Conservation (phyloP, 2,888 invertebrate genomes). For the Tetanocera ferruginea region DNA sequence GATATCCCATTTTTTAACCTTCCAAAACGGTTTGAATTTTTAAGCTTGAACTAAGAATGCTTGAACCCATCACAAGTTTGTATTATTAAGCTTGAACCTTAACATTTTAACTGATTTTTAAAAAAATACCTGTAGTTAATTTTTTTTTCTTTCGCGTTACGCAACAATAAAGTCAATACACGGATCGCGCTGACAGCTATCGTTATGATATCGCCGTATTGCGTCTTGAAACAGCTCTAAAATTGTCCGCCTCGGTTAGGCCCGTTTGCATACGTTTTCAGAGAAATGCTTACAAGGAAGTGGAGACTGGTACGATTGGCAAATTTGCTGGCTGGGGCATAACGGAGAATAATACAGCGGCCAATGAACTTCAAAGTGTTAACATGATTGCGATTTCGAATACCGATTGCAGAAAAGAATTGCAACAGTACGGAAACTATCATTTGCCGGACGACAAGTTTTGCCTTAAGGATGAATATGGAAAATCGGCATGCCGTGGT, state of each 20-base stretch:
- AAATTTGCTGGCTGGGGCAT: slow-evolving; percentile 43
- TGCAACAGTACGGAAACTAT: slow-evolving; percentile 4
- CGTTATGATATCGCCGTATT: slow-evolving; percentile 64
- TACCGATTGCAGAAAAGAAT: slow-evolving; percentile 25
- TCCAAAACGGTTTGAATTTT: too few species aligned
- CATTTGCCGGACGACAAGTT: slow-evolving; percentile 35
- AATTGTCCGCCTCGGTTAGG: slow-evolving; percentile 59
- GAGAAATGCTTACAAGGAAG: neutral
- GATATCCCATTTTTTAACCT: too few species aligned
- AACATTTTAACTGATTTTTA: too few species aligned
- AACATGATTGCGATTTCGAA: slow-evolving; percentile 30
- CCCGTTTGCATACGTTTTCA: slow-evolving; percentile 59
- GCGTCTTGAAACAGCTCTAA: slow-evolving; percentile 56
- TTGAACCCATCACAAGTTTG: too few species aligned
- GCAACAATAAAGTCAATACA: too few species aligned
- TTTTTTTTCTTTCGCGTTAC: too few species aligned
- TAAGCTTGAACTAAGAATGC: too few species aligned
- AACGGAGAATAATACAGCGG: neutral
- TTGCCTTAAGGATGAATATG: slow-evolving; percentile 7
- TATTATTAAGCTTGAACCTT: too few species aligned
- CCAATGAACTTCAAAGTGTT: slow-evolving; percentile 28
- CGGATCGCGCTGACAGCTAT: slow-evolving; percentile 53
- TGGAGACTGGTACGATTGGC: slow-evolving; percentile 13
- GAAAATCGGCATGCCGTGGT: slow-evolving; percentile 29
- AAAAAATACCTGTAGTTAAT: too few species aligned